A percentile compares a stretch with the other conserved stretches of the same genome.
Evolutionary conservation across 2,888 invertebrate species (phyloP).

Genomic region (Pterostichus niger): DNA sequence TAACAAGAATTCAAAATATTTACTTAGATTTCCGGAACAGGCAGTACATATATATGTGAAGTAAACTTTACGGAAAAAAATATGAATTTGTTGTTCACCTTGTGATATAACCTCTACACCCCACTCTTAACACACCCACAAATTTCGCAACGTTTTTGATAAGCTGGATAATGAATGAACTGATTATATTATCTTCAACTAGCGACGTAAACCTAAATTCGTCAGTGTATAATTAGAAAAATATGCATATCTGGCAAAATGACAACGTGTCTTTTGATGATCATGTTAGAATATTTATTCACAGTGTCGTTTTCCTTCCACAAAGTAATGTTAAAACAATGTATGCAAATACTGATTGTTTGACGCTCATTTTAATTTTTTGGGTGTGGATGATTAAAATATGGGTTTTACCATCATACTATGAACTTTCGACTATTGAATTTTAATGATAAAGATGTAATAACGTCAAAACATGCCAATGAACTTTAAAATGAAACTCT

Average conservation of each 20-base stretch:
- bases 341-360: slow-evolving; percentile 29
- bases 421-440: slow-evolving; percentile 45
- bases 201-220: slow-evolving; percentile 41
- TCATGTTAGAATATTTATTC: slow-evolving; percentile 42
- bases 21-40: slow-evolving; percentile 11
- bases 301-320: slow-evolving; percentile 33
- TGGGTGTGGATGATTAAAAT: background rate
- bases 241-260: slow-evolving; percentile 48
- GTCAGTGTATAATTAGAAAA: slow-evolving; percentile 57
- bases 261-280: slow-evolving; percentile 46
- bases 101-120: slow-evolving; percentile 58
- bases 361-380: slow-evolving; percentile 6
- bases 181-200: slow-evolving; percentile 46
- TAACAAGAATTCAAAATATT: slow-evolving; percentile 10
- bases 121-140: slow-evolving; percentile 62
- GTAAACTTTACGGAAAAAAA: slow-evolving; percentile 27
- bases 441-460: slow-evolving; percentile 6
- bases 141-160: slow-evolving; percentile 40
- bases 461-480: slow-evolving; percentile 20
- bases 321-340: slow-evolving; percentile 30
- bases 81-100: slow-evolving; percentile 53
- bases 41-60: slow-evolving; percentile 3
- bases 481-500: slow-evolving; percentile 10
- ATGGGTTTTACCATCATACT: background rate
- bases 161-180: slow-evolving; percentile 60